A percentile compares a stretch with the other conserved stretches of the same genome.
Conservation (phyloP, 2,888 invertebrate genomes). For the Matsumyia berberina region DNA sequence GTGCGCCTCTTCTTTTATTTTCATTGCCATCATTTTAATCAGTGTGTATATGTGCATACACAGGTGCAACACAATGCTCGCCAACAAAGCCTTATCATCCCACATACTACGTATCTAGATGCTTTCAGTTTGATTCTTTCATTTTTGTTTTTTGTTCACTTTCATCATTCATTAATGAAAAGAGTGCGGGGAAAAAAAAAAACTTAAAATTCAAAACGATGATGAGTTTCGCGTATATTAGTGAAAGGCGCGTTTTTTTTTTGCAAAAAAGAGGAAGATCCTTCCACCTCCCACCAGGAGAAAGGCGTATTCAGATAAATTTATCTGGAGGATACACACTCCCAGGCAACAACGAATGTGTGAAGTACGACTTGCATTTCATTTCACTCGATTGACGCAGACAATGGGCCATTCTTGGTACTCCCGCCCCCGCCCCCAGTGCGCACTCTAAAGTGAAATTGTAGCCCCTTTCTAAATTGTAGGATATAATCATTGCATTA, state of each 20-base stretch:
- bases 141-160: slow-evolving; percentile 49
- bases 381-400: slow-evolving; percentile 73
- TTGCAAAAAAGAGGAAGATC: slow-evolving; percentile 50
- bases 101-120: slow-evolving; percentile 59
- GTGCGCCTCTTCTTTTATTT: slow-evolving; percentile 59
- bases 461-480: slow-evolving; percentile 74
- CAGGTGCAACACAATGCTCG: slow-evolving; percentile 61
- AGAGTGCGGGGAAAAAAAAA: slow-evolving; percentile 41
- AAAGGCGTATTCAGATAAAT: slow-evolving; percentile 11
- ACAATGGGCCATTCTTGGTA: slow-evolving; percentile 65
- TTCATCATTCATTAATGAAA: slow-evolving; percentile 73
- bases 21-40: slow-evolving; percentile 73
- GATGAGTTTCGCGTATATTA: slow-evolving; percentile 72
- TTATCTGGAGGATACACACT: slow-evolving; percentile 31
- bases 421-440: not conserved
- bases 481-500: slow-evolving; percentile 73
- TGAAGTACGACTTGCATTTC: slow-evolving; percentile 76
- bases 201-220: slow-evolving; percentile 56
- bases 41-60: slow-evolving; percentile 29
- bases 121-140: slow-evolving; percentile 64
- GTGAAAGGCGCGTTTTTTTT: slow-evolving; percentile 56
- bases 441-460: slow-evolving; percentile 60
- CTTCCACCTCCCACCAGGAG: slow-evolving; percentile 42
- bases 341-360: slow-evolving; percentile 50
- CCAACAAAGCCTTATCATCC: slow-evolving; percentile 54